Evolutionary conservation across 2,113 vertebrate species (phyloP).

Genomic region (Passer montanus): DNA sequence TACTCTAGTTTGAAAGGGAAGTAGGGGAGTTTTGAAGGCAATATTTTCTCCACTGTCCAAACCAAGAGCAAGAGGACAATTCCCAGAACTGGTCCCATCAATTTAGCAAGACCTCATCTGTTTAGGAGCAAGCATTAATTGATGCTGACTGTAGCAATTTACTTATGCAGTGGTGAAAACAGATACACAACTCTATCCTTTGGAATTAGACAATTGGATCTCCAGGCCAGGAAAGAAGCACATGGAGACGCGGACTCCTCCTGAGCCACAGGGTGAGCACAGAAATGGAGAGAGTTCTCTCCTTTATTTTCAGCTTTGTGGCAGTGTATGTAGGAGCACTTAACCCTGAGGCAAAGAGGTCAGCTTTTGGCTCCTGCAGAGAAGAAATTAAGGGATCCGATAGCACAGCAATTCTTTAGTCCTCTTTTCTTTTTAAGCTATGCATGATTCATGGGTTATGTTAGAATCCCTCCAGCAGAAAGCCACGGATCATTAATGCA

Average conservation of each 20-base stretch:
- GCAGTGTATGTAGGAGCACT: not conserved
- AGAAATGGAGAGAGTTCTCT: not conserved
- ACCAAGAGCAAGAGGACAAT: not conserved
- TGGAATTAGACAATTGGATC: not conserved
- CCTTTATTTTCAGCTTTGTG: not conserved
- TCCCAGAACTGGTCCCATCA: not conserved
- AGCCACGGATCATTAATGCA: not conserved
- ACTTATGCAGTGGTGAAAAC: not conserved
- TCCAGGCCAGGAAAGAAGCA: not conserved
- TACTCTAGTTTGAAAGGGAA: not conserved
- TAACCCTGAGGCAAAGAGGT: not conserved
- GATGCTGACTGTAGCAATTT: not conserved
- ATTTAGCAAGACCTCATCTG: not conserved
- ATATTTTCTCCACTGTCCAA: not conserved
- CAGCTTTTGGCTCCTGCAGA: not conserved
- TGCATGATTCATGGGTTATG: not conserved
- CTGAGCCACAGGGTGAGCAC: accelerated
- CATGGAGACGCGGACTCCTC: not conserved
- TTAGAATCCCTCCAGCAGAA: not conserved
- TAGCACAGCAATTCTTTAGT: not conserved
- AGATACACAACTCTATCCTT: not conserved
- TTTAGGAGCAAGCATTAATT: not conserved
- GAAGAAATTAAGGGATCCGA: not conserved
- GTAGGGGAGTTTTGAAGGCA: not conserved
- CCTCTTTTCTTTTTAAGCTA: not conserved